Evolutionary conservation across 2,113 vertebrate genomes (phyloP).

Genomic region (Ploceus nigricollis): DNA sequence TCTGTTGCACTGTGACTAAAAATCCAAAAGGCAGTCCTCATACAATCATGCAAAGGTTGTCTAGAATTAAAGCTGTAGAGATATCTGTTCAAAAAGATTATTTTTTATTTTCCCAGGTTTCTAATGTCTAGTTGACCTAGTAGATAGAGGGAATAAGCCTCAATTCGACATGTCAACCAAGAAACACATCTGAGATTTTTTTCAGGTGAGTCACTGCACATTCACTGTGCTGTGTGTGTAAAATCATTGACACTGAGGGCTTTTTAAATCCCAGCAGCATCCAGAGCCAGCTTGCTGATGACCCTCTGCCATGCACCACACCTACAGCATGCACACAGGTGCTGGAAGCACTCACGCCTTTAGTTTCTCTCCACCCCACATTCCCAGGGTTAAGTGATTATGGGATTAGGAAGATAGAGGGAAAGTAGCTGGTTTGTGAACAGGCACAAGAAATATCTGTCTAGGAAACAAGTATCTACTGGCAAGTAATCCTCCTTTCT

Average conservation of each 20-base stretch:
- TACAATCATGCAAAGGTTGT: rapidly evolving
- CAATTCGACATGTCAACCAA: neutral
- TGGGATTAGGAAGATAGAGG: conserved; percentile 26
- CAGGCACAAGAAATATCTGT: conserved; percentile 20
- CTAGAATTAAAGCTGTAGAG: neutral
- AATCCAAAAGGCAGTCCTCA: neutral
- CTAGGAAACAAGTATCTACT: conserved; percentile 44
- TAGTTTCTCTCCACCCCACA: neutral
- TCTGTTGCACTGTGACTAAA: neutral
- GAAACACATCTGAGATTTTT: neutral
- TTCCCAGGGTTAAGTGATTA: conserved; percentile 13
- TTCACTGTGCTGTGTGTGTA: neutral
- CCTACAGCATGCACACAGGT: rapidly evolving
- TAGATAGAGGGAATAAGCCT: neutral
- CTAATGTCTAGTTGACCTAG: neutral
- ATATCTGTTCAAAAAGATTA: neutral
- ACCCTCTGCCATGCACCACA: neutral
- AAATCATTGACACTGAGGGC: neutral
- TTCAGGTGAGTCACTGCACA: neutral
- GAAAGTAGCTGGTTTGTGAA: conserved; percentile 13
- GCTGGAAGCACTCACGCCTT: neutral
- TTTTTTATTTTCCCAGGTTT: neutral
- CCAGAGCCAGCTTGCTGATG: neutral
- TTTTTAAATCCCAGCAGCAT: neutral
- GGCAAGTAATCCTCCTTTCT: conserved; percentile 10